Percentiles rank a stretch among this genome's conserved stretches.
These are phyloP conservation scores for Taenioides sp. DNA, from an alignment of 2,797 vertebrate species.

Conservation along the genomic window DNA sequence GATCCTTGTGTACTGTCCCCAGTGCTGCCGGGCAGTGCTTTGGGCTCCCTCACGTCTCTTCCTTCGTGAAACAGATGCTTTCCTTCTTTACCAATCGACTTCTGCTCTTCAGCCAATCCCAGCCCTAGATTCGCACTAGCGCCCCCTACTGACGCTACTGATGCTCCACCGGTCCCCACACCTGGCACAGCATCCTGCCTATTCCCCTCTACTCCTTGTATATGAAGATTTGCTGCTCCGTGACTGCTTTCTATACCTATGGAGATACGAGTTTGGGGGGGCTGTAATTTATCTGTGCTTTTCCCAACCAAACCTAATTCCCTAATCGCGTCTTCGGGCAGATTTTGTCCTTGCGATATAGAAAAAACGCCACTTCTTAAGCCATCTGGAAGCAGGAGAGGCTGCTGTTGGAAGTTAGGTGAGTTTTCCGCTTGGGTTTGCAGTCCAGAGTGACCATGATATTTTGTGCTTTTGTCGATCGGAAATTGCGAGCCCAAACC, in stretches of 20 bases:
- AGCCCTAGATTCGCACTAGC: constrained; percentile 34
- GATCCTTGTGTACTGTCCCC: constrained; percentile 47
- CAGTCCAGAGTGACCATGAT: constrained; percentile 15
- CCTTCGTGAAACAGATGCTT: constrained; percentile 33
- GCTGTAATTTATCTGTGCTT: constrained; percentile 17
- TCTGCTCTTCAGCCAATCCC: constrained; percentile 17
- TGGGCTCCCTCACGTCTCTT: constrained; percentile 30
- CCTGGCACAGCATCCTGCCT: constrained; percentile 17
- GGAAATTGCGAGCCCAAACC: constrained; percentile 16
- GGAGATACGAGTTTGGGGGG: constrained; percentile 19
- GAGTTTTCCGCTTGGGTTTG: constrained; percentile 20
- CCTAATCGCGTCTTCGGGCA: constrained; percentile 15
- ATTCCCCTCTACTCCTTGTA: constrained; percentile 16
- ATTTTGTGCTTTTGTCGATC: constrained; percentile 12
- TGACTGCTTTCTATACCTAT: constrained; percentile 26
- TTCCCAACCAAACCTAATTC: constrained; percentile 15
- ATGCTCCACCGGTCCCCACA: constrained; percentile 1
- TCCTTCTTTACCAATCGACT: constrained; percentile 32
- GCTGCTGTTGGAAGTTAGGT: constrained; percentile 13
- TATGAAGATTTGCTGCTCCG: constrained; percentile 12
- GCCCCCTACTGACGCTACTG: constrained; percentile 8
- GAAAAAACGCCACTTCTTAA: constrained; percentile 6
- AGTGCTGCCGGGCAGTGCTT: constrained; percentile 45
- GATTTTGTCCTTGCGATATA: constrained; percentile 2
- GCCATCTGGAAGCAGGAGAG: constrained; percentile 8